Evolutionary conservation across 2,888 invertebrate species (phyloP).

Genomic region (Spodoptera picta): DNA sequence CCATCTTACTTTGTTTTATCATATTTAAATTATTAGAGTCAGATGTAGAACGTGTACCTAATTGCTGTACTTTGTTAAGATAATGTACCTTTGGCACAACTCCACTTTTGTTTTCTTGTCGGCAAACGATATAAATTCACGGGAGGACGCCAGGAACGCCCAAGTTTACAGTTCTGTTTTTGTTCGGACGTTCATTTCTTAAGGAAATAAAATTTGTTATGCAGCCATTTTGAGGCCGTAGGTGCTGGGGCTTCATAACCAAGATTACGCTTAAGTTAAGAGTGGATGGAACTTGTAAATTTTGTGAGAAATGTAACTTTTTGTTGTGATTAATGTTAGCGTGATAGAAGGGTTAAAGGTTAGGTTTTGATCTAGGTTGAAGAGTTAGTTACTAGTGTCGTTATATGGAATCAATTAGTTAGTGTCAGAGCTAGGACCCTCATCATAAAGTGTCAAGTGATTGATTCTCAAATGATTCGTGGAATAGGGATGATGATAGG

Average conservation of each 20-base stretch:
- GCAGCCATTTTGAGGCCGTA: conserved; percentile 75
- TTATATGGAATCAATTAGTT: too few species aligned
- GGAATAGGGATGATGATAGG: too few species aligned
- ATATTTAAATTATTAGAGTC: conserved; percentile 89
- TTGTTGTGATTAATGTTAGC: conserved; percentile 22
- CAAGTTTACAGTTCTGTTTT: conserved; percentile 85
- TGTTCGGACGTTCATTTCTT: conserved; percentile 80
- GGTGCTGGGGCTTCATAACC: conserved; percentile 67
- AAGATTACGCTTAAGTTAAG: conserved; percentile 56
- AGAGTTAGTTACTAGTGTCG: too few species aligned
- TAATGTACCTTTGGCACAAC: conserved; percentile 88
- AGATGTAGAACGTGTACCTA: conserved; percentile 89
- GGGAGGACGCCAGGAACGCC: conserved; percentile 80
- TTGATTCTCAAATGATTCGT: too few species aligned
- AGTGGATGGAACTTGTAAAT: conserved; percentile 48
- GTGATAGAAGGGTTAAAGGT: conserved; percentile 4
- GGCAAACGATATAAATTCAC: conserved; percentile 85
- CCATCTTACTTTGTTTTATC: conserved; percentile 86
- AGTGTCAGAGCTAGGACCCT: too few species aligned
- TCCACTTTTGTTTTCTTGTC: conserved; percentile 89
- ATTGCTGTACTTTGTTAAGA: conserved; percentile 89
- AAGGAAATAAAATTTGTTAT: conserved; percentile 82
- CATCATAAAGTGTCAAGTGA: too few species aligned
- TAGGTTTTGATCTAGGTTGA: too few species aligned
- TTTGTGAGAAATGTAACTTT: conserved; percentile 41